Evolutionary conservation across 2,797 vertebrate species (phyloP).

Genomic region (Sphaeramia orbicularis): DNA sequence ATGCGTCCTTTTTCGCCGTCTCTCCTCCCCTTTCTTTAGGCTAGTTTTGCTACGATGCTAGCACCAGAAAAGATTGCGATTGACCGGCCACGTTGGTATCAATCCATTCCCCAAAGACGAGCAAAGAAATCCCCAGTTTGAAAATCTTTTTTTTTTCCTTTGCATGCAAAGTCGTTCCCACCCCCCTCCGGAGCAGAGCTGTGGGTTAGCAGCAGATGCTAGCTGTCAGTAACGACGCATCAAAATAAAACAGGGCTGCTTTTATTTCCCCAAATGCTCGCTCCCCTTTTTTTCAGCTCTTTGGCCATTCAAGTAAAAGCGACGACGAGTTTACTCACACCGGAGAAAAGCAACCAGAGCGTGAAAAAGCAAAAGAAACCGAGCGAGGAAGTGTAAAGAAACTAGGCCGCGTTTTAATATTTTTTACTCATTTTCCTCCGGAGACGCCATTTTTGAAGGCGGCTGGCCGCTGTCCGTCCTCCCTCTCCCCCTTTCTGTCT

Average conservation of each 20-base stretch:
- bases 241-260: constrained; percentile 82
- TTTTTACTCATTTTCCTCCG: constrained; percentile 86
- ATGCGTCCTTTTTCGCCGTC: constrained; percentile 81
- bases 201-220: constrained; percentile 79
- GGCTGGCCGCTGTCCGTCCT: constrained; percentile 81
- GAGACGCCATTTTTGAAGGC: constrained; percentile 91
- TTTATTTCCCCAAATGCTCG: constrained; percentile 65
- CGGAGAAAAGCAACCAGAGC: background rate
- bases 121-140: constrained; percentile 62
- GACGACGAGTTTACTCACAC: constrained; percentile 11
- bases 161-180: constrained; percentile 73
- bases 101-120: constrained; percentile 51
- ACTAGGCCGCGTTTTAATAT: constrained; percentile 85
- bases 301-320: constrained; percentile 21
- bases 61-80: constrained; percentile 62
- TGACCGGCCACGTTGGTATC: constrained; percentile 71
- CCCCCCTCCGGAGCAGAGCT: constrained; percentile 61
- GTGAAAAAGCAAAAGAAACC: constrained; percentile 1
- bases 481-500: constrained; percentile 71
- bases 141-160: constrained; percentile 53
- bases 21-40: constrained; percentile 84
- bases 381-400: constrained; percentile 64
- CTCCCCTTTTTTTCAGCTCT: constrained; percentile 39
- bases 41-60: constrained; percentile 76
- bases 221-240: constrained; percentile 86